Evolutionary conservation across 2,113 vertebrate species (phyloP).

Genomic region (Platichthys flesus): DNA sequence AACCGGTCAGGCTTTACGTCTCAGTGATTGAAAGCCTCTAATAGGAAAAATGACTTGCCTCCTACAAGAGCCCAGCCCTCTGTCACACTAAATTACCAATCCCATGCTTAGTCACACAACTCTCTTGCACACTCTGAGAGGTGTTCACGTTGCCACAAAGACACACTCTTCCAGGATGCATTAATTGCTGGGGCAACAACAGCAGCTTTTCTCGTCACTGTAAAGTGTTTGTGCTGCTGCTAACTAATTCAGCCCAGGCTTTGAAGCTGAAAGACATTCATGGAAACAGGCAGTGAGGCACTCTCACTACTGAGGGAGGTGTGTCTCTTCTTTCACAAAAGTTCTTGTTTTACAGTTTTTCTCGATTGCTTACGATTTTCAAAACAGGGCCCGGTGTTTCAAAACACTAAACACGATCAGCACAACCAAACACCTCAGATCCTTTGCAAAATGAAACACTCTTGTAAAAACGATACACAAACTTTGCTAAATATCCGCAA

Average conservation of each 20-base stretch:
- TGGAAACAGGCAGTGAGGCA: not conserved
- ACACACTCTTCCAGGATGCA: not conserved
- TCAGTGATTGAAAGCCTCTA: conserved; percentile 36
- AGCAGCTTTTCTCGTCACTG: conserved; percentile 33
- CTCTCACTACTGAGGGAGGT: not conserved
- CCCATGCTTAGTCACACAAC: conserved; percentile 24
- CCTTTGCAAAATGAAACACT: too few relatives aligned
- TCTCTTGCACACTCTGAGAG: conserved; percentile 4
- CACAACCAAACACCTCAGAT: too few relatives aligned
- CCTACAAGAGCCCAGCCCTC: not conserved
- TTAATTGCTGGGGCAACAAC: conserved; percentile 26
- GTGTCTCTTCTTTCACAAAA: not conserved
- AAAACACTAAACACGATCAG: too few relatives aligned
- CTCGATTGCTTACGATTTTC: too few relatives aligned
- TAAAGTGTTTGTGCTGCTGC: conserved; percentile 28
- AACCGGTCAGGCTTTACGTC: not conserved
- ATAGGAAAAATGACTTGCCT: conserved; percentile 40
- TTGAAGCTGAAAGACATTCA: conserved; percentile 12
- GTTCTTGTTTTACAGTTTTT: not conserved
- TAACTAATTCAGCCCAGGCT: conserved; percentile 21
- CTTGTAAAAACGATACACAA: too few relatives aligned
- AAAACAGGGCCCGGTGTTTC: too few relatives aligned
- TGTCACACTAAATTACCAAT: conserved; percentile 42
- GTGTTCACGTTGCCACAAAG: conserved; percentile 4
- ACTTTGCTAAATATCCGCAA: too few relatives aligned